A percentile compares a stretch with the other conserved stretches of the same genome.
Evolutionary conservation across 2,888 invertebrate species (phyloP).

Genomic region (Pharmacophagus antenor): DNA sequence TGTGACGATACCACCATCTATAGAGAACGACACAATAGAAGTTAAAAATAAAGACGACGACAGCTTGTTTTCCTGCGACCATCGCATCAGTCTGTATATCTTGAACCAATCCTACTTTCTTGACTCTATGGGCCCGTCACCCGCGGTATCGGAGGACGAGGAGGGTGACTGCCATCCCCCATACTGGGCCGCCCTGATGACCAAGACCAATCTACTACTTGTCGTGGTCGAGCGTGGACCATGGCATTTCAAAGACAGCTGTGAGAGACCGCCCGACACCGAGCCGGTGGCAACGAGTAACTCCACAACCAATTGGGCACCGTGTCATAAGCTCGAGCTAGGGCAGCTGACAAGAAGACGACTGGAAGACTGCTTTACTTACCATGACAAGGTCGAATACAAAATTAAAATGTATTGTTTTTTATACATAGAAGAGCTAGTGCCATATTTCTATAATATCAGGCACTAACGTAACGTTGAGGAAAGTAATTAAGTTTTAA

Average conservation of each 20-base stretch:
- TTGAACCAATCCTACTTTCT: conserved; percentile 82
- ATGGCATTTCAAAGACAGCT: conserved; percentile 42
- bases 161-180: conserved; percentile 58
- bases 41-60: conserved; percentile 66
- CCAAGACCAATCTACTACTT: conserved; percentile 88
- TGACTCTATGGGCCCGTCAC: conserved; percentile 52
- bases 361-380: conserved; percentile 88
- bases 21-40: conserved; percentile 43
- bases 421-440: no score
- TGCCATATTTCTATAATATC: no score
- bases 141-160: conserved; percentile 53
- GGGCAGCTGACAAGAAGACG: conserved; percentile 84
- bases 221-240: conserved; percentile 83
- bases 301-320: conserved; percentile 76
- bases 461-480: no score
- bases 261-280: conserved; percentile 83
- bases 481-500: no score
- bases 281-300: conserved; percentile 58
- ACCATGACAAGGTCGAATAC: conserved; percentile 83
- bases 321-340: conserved; percentile 88
- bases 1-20: conserved; percentile 43
- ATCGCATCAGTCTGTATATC: conserved; percentile 85
- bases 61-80: conserved; percentile 85
- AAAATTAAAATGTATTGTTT: neutral
- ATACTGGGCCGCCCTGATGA: conserved; percentile 86